Conservation (phyloP, 2,888 invertebrate genomes). For the Craniophora ligustri region DNA sequence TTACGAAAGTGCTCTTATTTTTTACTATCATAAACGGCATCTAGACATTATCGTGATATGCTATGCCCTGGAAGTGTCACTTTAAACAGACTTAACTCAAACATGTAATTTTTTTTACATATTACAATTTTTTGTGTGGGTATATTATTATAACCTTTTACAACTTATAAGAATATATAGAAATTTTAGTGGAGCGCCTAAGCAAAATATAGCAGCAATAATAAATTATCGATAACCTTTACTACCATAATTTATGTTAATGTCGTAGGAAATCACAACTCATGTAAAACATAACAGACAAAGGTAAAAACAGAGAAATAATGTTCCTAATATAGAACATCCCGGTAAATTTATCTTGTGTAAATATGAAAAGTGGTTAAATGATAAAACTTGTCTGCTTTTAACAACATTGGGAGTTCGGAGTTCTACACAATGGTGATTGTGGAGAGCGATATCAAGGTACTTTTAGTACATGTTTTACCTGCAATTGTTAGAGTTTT, state of each 20-base stretch:
- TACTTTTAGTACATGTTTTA: conserved; percentile 32
- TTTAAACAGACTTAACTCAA: too few relatives aligned
- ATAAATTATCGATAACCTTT: conserved; percentile 22
- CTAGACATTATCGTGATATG: too few relatives aligned
- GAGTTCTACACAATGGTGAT: conserved; percentile 46
- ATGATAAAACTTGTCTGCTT: conserved; percentile 46
- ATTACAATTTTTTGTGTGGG: too few relatives aligned
- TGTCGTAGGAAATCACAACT: conserved; percentile 23
- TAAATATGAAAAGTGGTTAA: conserved; percentile 52
- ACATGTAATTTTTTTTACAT: too few relatives aligned
- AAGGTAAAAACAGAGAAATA: conserved; percentile 24
- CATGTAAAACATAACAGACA: conserved; percentile 17
- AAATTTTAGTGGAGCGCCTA: too few relatives aligned
- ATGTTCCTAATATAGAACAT: conserved; percentile 37
- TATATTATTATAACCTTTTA: too few relatives aligned
- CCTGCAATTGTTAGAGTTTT: conserved; percentile 20
- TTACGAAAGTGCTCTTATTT: too few relatives aligned
- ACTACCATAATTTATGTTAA: conserved; percentile 17
- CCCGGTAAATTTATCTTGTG: conserved; percentile 46
- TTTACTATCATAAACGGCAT: too few relatives aligned
- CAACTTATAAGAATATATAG: too few relatives aligned
- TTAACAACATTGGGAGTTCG: conserved; percentile 51
- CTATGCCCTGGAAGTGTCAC: too few relatives aligned
- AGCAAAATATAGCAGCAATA: conserved; percentile 37
- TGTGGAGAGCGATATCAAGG: conserved; percentile 38